Conservation (phyloP, 2,888 invertebrate species). For the Odontothrips loti region DNA sequence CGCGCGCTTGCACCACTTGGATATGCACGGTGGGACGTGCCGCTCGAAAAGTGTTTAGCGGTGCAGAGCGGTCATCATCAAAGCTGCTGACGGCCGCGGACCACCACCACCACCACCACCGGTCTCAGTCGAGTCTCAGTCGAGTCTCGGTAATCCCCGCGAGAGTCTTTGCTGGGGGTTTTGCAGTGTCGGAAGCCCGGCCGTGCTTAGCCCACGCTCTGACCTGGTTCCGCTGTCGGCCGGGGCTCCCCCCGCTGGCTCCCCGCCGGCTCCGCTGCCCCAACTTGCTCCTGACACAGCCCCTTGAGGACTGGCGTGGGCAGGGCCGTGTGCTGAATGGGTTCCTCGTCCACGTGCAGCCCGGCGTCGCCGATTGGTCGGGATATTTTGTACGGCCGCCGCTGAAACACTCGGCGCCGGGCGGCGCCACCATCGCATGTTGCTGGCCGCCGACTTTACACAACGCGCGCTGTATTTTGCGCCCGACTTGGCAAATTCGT, state of each 20-base stretch:
- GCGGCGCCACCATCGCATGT: constrained; percentile 1
- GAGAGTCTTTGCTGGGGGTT: too few species aligned
- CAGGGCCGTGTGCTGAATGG: too few species aligned
- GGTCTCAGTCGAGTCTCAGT: background rate
- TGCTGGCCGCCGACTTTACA: too few species aligned
- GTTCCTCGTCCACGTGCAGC: background rate
- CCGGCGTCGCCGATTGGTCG: background rate
- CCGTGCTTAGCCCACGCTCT: too few species aligned
- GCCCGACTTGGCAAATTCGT: too few species aligned
- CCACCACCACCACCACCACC: too few species aligned
- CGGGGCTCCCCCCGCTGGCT: too few species aligned
- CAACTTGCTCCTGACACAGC: too few species aligned
- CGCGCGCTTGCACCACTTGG: background rate
- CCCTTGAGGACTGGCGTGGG: background rate
- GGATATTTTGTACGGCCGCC: background rate
- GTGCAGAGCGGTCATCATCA: background rate
- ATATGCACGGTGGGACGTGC: background rate
- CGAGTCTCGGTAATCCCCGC: background rate
- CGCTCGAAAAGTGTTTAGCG: constrained; percentile 9
- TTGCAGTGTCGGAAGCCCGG: too few species aligned
- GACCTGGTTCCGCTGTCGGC: too few species aligned
- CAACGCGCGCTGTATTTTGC: too few species aligned
- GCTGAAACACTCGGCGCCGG: background rate
- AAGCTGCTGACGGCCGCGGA: background rate
- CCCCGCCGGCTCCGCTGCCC: too few species aligned